phyloP scores from a whole-genome alignment of 2,113 vertebrate genomes.

The Chaenocephalus aceratus region DNA sequence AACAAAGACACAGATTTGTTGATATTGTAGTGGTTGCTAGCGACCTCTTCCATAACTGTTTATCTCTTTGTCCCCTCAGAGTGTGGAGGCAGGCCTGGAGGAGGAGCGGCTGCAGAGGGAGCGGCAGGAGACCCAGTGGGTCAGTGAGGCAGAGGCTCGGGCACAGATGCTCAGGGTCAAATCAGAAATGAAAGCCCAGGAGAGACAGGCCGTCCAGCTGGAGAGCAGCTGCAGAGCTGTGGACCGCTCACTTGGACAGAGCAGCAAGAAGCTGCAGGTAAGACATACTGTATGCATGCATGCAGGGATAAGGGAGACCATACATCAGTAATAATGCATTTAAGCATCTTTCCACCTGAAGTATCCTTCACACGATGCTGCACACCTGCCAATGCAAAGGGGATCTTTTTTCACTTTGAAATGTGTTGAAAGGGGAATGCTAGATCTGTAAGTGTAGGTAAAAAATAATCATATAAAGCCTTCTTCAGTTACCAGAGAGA shows the following conservation, averaged over 20 bases:
- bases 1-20: not conserved
- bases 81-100: constrained; percentile 90
- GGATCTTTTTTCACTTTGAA: not conserved
- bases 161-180: constrained; percentile 90
- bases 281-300: constrained; percentile 29
- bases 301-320: not conserved
- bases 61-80: constrained; percentile 39
- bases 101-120: constrained; percentile 92
- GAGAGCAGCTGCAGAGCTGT: constrained; percentile 95
- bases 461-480: not conserved
- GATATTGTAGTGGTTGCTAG: not conserved
- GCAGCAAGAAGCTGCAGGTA: constrained; percentile 92
- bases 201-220: constrained; percentile 91
- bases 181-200: constrained; percentile 91
- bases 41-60: not conserved
- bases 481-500: not conserved
- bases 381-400: not conserved
- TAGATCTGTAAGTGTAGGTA: not conserved
- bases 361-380: not conserved
- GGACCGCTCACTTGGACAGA: constrained; percentile 93
- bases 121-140: constrained; percentile 89
- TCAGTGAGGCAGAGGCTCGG: constrained; percentile 92
- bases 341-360: constrained; percentile 7
- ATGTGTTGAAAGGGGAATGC: not conserved
- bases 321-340: constrained; percentile 19